Evolutionary conservation across 2,113 vertebrate genomes (phyloP).

Genomic region (Halcyon malimbica): DNA sequence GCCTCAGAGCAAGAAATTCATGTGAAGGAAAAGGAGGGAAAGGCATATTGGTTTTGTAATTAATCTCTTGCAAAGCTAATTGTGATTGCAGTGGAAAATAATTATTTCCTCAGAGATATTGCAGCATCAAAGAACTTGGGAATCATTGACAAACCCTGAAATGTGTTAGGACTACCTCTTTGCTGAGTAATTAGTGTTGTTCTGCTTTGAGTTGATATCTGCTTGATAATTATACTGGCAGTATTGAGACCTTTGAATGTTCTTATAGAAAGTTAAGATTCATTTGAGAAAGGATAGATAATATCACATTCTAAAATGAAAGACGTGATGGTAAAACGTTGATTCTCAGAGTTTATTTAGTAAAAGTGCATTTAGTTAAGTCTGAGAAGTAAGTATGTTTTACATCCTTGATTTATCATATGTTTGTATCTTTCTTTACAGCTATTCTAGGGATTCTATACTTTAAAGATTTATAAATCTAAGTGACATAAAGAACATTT

Average conservation of each 20-base stretch:
- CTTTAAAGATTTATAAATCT: neutral
- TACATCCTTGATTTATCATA: neutral
- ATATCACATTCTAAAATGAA: constrained; percentile 26
- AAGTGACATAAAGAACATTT: neutral
- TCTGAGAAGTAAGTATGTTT: neutral
- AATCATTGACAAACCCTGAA: constrained; percentile 9
- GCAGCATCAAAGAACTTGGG: neutral
- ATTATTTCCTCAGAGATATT: constrained; percentile 1
- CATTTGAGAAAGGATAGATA: constrained; percentile 1
- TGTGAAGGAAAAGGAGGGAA: neutral
- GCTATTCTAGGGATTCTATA: neutral
- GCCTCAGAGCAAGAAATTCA: neutral
- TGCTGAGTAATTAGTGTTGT: constrained; percentile 7
- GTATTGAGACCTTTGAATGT: constrained; percentile 6
- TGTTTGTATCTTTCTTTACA: neutral
- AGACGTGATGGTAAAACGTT: neutral
- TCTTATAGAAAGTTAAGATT: constrained; percentile 24
- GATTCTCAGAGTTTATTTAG: neutral
- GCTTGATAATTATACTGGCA: constrained; percentile 17
- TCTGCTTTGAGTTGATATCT: neutral
- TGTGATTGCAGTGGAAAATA: constrained; percentile 31
- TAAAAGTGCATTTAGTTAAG: neutral
- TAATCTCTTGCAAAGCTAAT: neutral
- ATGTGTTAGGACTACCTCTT: constrained; percentile 7
- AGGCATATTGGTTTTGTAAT: neutral